Percentiles rank a stretch among this genome's conserved stretches.
Conservation (phyloP, 2,888 invertebrate genomes). For the Agonopterix subpropinquella region DNA sequence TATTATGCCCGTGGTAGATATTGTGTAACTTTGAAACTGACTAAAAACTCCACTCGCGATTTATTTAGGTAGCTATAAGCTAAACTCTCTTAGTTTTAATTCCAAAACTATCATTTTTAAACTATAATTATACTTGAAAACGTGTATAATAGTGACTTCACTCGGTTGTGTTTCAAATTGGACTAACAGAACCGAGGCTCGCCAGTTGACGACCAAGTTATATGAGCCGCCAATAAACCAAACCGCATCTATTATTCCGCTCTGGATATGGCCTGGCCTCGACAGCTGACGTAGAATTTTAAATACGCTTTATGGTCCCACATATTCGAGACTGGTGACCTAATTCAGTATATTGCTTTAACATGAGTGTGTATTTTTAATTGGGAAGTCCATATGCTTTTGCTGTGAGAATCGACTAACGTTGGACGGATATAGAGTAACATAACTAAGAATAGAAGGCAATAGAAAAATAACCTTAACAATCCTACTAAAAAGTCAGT, state of each 20-base stretch:
- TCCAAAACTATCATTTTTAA: too few relatives aligned
- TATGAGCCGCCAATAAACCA: conserved; percentile 70
- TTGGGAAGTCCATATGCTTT: conserved; percentile 26
- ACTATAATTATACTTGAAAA: too few relatives aligned
- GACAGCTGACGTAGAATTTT: conserved; percentile 64
- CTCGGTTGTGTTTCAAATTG: conserved; percentile 66
- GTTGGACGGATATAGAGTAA: too few relatives aligned
- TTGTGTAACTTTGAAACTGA: too few relatives aligned
- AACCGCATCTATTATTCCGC: conserved; percentile 69
- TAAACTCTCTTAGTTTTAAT: too few relatives aligned
- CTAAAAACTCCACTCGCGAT: too few relatives aligned
- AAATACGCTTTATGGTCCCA: conserved; percentile 62
- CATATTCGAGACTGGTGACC: conserved; percentile 48
- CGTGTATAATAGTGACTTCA: conserved; percentile 40
- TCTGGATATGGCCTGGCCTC: conserved; percentile 30
- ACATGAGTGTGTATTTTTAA: conserved; percentile 41
- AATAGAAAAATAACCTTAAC: too few relatives aligned
- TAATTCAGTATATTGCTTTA: conserved; percentile 35
- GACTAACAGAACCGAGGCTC: conserved; percentile 52
- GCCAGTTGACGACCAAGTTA: conserved; percentile 49
- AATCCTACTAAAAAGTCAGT: too few relatives aligned
- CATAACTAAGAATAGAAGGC: too few relatives aligned
- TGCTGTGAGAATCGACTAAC: too few relatives aligned
- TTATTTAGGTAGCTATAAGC: too few relatives aligned
- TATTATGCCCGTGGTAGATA: too few relatives aligned